phyloP scores from a whole-genome alignment of 2,797 vertebrate species.

The Ceryle rudis region DNA sequence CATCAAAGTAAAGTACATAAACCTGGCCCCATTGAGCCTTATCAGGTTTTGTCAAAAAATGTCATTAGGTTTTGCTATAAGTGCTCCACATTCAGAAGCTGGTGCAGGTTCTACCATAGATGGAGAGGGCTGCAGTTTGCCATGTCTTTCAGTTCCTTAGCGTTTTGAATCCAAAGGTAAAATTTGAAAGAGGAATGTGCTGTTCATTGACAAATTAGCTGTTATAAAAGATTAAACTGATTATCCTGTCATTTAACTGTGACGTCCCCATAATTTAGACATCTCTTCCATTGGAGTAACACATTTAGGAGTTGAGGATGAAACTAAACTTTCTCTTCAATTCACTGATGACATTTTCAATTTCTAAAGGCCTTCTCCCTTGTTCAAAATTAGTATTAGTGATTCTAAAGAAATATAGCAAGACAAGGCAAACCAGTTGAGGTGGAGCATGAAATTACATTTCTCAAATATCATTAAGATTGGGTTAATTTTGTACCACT shows the following conservation, averaged over 20 bases:
- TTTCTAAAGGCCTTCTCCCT: background rate
- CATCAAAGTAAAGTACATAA: background rate
- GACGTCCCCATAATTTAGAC: background rate
- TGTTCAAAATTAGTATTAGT: background rate
- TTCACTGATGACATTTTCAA: background rate
- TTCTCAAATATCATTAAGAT: constrained; percentile 40
- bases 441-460: constrained; percentile 58
- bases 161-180: background rate
- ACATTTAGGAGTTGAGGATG: background rate
- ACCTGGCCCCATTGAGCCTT: background rate
- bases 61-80: background rate
- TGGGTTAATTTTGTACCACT: constrained; percentile 35
- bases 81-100: background rate
- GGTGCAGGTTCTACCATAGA: background rate
- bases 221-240: background rate
- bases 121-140: background rate
- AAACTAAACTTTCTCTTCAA: background rate
- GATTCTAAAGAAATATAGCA: background rate
- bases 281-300: background rate
- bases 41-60: background rate
- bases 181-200: background rate
- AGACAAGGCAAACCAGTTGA: constrained; percentile 28
- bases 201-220: background rate
- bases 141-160: background rate
- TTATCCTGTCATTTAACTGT: background rate